Base-by-base conservation (phyloP, 2,888 invertebrate genomes). In the Rhingia rostrata region DNA sequence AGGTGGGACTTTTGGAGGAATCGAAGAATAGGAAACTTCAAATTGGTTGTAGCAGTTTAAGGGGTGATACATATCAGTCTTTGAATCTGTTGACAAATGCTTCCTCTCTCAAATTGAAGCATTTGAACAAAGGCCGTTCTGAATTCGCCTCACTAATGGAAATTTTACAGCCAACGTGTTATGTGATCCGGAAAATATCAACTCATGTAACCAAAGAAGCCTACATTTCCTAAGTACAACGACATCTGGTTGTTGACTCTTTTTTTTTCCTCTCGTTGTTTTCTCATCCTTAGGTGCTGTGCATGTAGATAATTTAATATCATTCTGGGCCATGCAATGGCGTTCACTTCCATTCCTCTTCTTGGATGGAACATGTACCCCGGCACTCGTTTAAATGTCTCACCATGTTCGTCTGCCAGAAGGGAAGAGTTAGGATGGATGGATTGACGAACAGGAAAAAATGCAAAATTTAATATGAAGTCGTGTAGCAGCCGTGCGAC, bases 271-370 rank as follows among this genome's bases (percentile, higher is more conserved):
- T n/a, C 9, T 4, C 53, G n/a, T 45, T 60, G 72, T 32, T 14
- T 67, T 41, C 53, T 81, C 51, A 32, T 33, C 70, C 64, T 66
- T 70, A 64, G 66, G 75, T 64, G 54, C 32, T 53, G 51, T 33
- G 37, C 73, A 69, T 83, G 73, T 79, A 64, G 69, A 78, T 73
- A 83, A 83, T 83, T 83, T 83, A 83, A 83, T 83, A 83, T 69
- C 73, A 43, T 73, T 73, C 49, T 43, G 30, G 63, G 73, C 67
- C 83, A 64, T 69, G 73, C 67, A 45, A 72, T 33, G 47, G 60
- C 63, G 33, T 41, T 72, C 14, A 7, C 35, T 39, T 56, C 47
- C 56, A 56, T 49, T 61, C 12, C 43, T 43, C 22, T 30, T 49
- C 7, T 43, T 49, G 30, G 37, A 61, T 63, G 61, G 54, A 66